Percentiles rank a stretch among this genome's conserved stretches.
Conservation (phyloP, 2,797 vertebrate genomes). For the Gambusia yucatana region DNA sequence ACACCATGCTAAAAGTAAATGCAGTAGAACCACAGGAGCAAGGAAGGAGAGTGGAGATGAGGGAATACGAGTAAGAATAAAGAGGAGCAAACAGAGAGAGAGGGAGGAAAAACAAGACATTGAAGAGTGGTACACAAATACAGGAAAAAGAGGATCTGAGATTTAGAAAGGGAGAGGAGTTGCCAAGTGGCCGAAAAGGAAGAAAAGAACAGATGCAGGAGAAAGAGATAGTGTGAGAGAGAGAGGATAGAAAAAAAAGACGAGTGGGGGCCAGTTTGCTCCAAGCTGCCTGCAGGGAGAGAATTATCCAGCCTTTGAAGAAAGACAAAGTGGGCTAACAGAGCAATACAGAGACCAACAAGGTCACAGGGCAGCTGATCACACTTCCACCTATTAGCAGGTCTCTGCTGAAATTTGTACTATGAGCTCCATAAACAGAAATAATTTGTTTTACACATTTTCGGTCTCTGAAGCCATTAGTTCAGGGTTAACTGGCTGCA, state of each 20-base stretch:
- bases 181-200: slow-evolving; percentile 30
- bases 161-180: slow-evolving; percentile 46
- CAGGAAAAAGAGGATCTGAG: slow-evolving; percentile 36
- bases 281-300: slow-evolving; percentile 66
- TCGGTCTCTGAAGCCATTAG: not conserved
- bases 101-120: slow-evolving; percentile 37
- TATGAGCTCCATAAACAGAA: slow-evolving; percentile 14
- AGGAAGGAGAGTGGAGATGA: slow-evolving; percentile 5
- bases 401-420: slow-evolving; percentile 12
- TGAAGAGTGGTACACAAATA: slow-evolving; percentile 35
- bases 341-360: slow-evolving; percentile 63
- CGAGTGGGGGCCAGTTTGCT: slow-evolving; percentile 48
- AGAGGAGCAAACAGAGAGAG: slow-evolving; percentile 39
- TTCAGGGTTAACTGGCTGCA: not conserved
- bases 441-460: not conserved
- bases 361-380: slow-evolving; percentile 67
- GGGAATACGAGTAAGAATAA: slow-evolving; percentile 20
- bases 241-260: slow-evolving; percentile 20
- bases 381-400: slow-evolving; percentile 27
- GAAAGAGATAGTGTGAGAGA: slow-evolving; percentile 28
- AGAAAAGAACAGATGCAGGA: slow-evolving; percentile 33
- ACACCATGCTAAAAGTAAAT: slow-evolving; percentile 54
- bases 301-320: slow-evolving; percentile 75
- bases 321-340: slow-evolving; percentile 67
- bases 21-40: slow-evolving; percentile 18